phyloP scores from a whole-genome alignment of 1,140 invertebrate genomes.

The Akabosia matsudoensis region DNA sequence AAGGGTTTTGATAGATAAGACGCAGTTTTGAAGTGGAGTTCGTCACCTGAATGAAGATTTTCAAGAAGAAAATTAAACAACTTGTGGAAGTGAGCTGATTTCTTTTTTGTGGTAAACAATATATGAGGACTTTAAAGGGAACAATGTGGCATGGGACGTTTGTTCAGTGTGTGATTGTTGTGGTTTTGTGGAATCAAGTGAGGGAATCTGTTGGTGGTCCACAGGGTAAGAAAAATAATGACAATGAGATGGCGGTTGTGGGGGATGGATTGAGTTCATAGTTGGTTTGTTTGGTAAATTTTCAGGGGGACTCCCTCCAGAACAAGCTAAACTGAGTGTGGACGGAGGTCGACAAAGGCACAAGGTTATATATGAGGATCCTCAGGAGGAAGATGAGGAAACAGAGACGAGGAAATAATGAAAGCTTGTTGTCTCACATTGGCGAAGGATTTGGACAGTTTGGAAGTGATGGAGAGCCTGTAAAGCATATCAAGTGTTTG shows the following conservation, averaged over 20 bases:
- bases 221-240: not conserved
- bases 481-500: not conserved
- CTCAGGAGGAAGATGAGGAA: conserved; percentile 11
- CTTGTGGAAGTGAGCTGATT: too few relatives aligned
- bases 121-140: too few relatives aligned
- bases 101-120: too few relatives aligned
- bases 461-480: not conserved
- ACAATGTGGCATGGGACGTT: not conserved
- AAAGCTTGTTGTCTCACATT: conserved; percentile 1
- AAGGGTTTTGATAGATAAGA: too few relatives aligned
- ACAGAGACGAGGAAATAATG: not conserved
- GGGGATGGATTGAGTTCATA: too few relatives aligned
- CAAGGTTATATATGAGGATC: conserved; percentile 7
- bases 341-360: not conserved
- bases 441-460: not conserved
- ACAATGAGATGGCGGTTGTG: not conserved
- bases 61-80: not conserved
- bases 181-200: conserved; percentile 1
- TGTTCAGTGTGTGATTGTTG: not conserved
- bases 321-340: not conserved
- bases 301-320: not conserved
- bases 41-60: not conserved
- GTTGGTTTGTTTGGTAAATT: not conserved
- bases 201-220: not conserved
- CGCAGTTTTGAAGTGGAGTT: not conserved